phyloP scores from a whole-genome alignment of 2,113 vertebrate genomes.

The Phainopepla nitens region DNA sequence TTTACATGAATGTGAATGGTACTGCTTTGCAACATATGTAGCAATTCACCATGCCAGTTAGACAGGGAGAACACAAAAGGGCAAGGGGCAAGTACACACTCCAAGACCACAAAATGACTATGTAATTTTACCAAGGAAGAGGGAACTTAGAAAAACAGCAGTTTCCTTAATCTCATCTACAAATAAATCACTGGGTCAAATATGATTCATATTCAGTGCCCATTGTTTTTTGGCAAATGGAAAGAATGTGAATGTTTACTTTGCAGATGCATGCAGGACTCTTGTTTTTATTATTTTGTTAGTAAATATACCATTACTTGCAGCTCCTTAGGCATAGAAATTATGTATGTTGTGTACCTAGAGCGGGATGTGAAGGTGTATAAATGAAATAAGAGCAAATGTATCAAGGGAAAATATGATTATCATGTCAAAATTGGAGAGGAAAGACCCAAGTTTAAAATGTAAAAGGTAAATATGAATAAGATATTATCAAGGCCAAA shows the following conservation, averaged over 20 bases:
- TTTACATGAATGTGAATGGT: background rate
- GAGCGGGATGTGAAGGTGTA: background rate
- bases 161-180: background rate
- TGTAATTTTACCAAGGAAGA: background rate
- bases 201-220: background rate
- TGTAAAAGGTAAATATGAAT: background rate
- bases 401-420: background rate
- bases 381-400: background rate
- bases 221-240: background rate
- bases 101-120: background rate
- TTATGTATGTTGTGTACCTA: background rate
- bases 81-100: background rate
- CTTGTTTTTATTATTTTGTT: background rate
- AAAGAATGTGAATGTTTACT: background rate
- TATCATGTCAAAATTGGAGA: background rate
- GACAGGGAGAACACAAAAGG: background rate
- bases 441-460: background rate
- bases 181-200: constrained; percentile 21
- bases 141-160: background rate
- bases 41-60: background rate
- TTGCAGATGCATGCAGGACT: constrained; percentile 5
- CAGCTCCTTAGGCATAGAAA: background rate
- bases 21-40: background rate
- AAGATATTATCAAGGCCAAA: background rate
- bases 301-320: background rate